Base-by-base conservation (phyloP, 1,140 invertebrate species). In the Diachasma alloeum region DNA sequence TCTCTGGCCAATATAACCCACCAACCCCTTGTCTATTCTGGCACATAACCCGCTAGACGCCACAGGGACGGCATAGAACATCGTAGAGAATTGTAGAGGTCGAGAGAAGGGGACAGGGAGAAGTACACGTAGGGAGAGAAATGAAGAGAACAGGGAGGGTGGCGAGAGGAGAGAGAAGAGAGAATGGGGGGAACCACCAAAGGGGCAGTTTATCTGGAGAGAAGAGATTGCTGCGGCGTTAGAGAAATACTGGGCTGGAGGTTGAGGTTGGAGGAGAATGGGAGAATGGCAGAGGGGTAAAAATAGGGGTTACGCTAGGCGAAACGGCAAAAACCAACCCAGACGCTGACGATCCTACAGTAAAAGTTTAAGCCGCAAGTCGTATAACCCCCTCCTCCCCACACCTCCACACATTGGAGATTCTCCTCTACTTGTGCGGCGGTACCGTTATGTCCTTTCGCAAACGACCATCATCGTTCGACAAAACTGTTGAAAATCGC, bases 301-400 rank as follows among this genome's bases (percentile, higher is more conserved):
- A 72, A 72, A 56, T 72, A 11, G 36, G 31, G 36, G 31, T 17
- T 9, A 68, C 15, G n/a, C 31, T 13, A 8, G 13, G 4, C n/a
- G 66, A 68, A 39, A 24, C 46, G 74, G 66, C 69, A 44, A 83
- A 83, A 83, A 85, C 84, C 80, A 79, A 81, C 79, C 80, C 81
- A 86, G 85, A 87, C 83, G 84, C 82, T 82, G 83, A 86, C 81
- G 81, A 80, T 85, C 72, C 78, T 78, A 79, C 80, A 83, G 81
- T 85, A 83, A 86, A 87, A 87, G 81, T 83, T 84, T 84, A 84
- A 85, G 83, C 82, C 84, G 82, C 78, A n/a, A 78, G 80, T 84
- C 83, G 83, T 87, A 84, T 85, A 84, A 84, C 77, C 53, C 10
- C 2, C 31, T 31, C 31, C 2, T 2, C 6, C 6, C 31, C 31